Evolutionary conservation across 2,113 vertebrate genomes (phyloP).

Genomic region (Alces alces): DNA sequence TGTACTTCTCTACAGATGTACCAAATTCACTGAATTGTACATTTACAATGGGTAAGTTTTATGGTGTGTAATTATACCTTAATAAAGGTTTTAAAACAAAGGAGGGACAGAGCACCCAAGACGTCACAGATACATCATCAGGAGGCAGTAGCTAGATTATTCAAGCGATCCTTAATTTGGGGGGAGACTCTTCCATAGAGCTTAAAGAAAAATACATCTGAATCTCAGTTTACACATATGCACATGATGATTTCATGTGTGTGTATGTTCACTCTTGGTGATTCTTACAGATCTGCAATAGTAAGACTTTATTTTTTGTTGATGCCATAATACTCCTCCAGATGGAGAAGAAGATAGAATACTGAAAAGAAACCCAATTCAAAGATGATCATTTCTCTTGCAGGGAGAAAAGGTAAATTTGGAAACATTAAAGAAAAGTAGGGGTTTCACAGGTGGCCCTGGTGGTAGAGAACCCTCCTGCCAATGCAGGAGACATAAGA

Average conservation of each 20-base stretch:
- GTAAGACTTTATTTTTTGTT: conserved; percentile 27
- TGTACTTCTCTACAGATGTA: neutral
- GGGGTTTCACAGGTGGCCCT: neutral
- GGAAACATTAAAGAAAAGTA: neutral
- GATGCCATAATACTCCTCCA: neutral
- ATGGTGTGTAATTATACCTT: neutral
- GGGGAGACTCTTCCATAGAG: neutral
- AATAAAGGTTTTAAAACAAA: conserved; percentile 1
- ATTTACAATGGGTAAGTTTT: neutral
- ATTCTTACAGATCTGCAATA: neutral
- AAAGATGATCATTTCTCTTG: conserved; percentile 6
- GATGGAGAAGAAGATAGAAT: neutral
- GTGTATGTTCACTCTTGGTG: neutral
- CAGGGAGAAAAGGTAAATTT: neutral
- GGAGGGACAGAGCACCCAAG: neutral
- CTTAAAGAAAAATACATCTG: neutral
- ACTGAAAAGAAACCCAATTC: conserved; percentile 29
- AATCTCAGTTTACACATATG: neutral
- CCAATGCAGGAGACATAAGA: neutral
- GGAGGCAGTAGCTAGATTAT: neutral
- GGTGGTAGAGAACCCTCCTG: neutral
- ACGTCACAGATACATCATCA: neutral
- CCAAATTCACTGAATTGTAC: neutral
- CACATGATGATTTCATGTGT: neutral
- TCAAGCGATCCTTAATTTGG: neutral